Base-by-base conservation (phyloP, 2,888 invertebrate genomes). In the Eupsilia transversa region DNA sequence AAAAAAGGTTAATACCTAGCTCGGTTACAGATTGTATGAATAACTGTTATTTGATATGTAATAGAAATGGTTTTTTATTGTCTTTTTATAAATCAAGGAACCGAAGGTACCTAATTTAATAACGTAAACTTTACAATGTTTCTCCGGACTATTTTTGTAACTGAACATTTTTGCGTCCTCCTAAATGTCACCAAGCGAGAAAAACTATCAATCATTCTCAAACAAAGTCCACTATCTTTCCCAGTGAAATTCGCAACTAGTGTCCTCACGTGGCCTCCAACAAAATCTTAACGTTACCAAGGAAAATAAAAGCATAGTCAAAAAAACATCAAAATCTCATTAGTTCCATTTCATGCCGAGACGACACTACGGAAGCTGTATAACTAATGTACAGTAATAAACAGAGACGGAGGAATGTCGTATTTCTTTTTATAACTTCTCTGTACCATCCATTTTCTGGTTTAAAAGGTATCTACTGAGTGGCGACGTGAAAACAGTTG, bases 251-350 rank as follows among this genome's bases (percentile, higher is more conserved):
- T 81, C 71, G 82, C 85, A 84, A 87, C 79, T 87, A 85, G 87
- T 88, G 86, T 87, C 78, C 68, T 90, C 91, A 91, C 87, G 89
- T 86, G 88, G 89, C 90, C 90, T 86, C 88, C 85, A 91, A 88
- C 89, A 92, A 89, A 90, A 92, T 93, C 91, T 92, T 92, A 90
- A 93, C 90, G 92, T 90, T 91, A 88, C 93, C 89, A 90, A 92
- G 92, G 91, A 95, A 96, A 96, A 96, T 96, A 96, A 96, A 94
- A 94, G 93, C 93, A 94, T 95, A 96, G 96, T 96, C 96, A 96
- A 96, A 96, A 96, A 96, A 96, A 96, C 96, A 96, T 96, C 96
- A 96, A 96, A 96, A 96, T 94, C 96, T 96, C 96, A 96, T 96
- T 96, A 96, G 96, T 96, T 96, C 94, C 95, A 94, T 96, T 96